A percentile compares a stretch with the other conserved stretches of the same genome.
Conservation (phyloP, 2,797 vertebrate species). For the Acestrorhynchus altus region DNA sequence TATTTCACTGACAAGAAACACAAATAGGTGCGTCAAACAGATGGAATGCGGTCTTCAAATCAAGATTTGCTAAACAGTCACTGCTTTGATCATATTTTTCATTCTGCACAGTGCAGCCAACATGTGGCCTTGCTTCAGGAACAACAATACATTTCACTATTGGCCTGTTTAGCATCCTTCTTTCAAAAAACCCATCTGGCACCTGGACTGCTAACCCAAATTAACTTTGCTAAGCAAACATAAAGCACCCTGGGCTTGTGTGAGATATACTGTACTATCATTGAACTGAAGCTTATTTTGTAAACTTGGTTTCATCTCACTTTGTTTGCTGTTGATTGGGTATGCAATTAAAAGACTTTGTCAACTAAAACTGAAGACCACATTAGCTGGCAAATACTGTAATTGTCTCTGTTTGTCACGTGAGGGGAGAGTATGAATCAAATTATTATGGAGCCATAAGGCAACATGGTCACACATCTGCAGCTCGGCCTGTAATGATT, state of each 20-base stretch:
- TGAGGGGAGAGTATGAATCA: no score
- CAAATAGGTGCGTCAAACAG: slow-evolving; percentile 18
- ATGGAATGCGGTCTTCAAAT: background rate
- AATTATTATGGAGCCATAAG: no score
- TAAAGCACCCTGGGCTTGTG: background rate
- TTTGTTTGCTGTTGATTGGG: no score
- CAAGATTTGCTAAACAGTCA: background rate
- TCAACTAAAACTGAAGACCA: no score
- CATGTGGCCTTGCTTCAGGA: background rate
- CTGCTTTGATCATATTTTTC: background rate
- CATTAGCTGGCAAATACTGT: no score
- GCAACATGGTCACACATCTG: no score
- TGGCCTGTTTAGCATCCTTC: slow-evolving; percentile 16
- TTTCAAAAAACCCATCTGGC: background rate
- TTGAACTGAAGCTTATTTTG: no score
- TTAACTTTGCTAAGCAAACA: slow-evolving; percentile 1
- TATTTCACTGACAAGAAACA: background rate
- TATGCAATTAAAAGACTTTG: no score
- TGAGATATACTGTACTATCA: no score
- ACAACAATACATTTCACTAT: background rate
- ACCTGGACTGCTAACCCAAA: background rate
- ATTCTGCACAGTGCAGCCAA: background rate
- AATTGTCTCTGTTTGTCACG: no score
- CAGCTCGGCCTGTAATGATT: no score
- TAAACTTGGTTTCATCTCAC: no score